Evolutionary conservation across 2,797 vertebrate genomes (phyloP).

Genomic region (Astyanax mexicanus): DNA sequence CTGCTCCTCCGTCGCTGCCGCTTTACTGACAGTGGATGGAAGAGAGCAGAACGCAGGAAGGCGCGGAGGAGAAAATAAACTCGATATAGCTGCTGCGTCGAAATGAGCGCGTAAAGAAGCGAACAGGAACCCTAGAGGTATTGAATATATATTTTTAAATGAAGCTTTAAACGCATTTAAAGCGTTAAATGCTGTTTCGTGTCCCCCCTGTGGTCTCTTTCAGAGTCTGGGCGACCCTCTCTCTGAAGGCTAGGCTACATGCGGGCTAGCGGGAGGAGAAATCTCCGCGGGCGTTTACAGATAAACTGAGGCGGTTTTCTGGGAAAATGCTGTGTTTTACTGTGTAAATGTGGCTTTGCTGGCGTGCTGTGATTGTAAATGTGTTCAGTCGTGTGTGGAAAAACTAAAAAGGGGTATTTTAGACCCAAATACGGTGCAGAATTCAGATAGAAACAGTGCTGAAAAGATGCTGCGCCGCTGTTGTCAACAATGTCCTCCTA

Average conservation of each 20-base stretch:
- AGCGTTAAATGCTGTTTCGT: neutral
- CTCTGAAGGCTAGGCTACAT: conserved; percentile 19
- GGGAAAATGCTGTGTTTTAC: neutral
- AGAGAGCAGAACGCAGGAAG: conserved; percentile 68
- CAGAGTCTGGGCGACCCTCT: neutral
- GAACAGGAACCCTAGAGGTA: conserved; percentile 39
- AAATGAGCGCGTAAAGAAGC: conserved; percentile 68
- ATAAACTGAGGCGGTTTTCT: neutral
- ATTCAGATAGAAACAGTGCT: neutral
- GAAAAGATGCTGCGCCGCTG: conserved; percentile 31
- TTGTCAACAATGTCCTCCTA: conserved; percentile 33
- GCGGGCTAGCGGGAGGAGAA: conserved; percentile 33
- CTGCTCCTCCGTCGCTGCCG: conserved; percentile 60
- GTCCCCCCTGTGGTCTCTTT: neutral
- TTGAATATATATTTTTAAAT: neutral
- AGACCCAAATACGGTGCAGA: neutral
- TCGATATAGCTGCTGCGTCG: conserved; percentile 56
- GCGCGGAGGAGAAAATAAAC: conserved; percentile 55
- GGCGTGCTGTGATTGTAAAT: neutral
- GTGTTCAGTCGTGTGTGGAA: too few species aligned
- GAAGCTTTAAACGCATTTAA: neutral
- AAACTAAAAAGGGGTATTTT: neutral
- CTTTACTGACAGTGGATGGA: conserved; percentile 74
- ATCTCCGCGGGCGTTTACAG: conserved; percentile 1
- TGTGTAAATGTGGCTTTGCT: neutral